Percentiles rank a stretch among this genome's conserved stretches.
phyloP scores from a whole-genome alignment of 1,140 invertebrate species.

The Phymorhynchus buccinoides region DNA sequence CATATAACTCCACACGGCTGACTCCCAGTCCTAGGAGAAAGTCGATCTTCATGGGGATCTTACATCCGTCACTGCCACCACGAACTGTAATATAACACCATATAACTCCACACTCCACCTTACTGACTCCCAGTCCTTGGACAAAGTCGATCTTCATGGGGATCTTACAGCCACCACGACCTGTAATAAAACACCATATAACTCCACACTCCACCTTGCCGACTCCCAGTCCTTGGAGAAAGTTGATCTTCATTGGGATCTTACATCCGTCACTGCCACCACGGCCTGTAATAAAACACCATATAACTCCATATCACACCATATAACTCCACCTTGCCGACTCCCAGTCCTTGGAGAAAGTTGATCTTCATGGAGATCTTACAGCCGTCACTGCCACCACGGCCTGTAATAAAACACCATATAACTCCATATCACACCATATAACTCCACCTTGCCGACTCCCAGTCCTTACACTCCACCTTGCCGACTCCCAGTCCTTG shows the following conservation, averaged over 20 bases:
- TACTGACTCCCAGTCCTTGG: conserved; percentile 92
- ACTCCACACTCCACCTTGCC: conserved; percentile 97
- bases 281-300: no score
- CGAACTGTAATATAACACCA: no score
- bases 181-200: no score
- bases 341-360: conserved; percentile 90
- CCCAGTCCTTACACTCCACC: conserved; percentile 94
- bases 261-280: conserved; percentile 98
- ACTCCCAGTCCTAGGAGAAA: conserved; percentile 92
- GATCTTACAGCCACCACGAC: conserved; percentile 94
- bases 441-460: no score
- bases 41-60: conserved; percentile 93
- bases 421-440: conserved; percentile 78
- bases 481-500: conserved; percentile 92
- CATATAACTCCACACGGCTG: no score
- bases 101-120: no score
- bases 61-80: conserved; percentile 96
- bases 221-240: conserved; percentile 91
- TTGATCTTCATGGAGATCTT: conserved; percentile 93
- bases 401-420: no score
- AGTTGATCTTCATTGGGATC: conserved; percentile 93
- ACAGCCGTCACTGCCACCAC: no score
- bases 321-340: conserved; percentile 89
- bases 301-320: conserved; percentile 80
- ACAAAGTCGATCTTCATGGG: conserved; percentile 94